Percentiles rank a stretch among this genome's conserved stretches.
phyloP scores from a whole-genome alignment of 2,888 invertebrate species.

The Malthinus seriepunctatus region DNA sequence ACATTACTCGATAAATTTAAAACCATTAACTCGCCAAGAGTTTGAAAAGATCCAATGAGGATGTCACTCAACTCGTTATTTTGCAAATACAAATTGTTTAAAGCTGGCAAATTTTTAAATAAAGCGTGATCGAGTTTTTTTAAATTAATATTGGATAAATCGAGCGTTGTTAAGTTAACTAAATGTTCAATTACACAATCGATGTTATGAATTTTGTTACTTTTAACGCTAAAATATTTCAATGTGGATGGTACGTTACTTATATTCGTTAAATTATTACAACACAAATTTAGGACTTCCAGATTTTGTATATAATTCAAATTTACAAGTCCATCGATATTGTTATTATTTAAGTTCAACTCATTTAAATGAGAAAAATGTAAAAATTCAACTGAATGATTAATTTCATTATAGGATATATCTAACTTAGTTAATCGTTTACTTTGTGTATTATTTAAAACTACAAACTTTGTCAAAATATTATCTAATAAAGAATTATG shows the following conservation, averaged over 20 bases:
- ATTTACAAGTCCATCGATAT: not conserved
- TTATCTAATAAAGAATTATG: not conserved
- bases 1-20: constrained; percentile 6
- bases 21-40: not conserved
- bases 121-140: not conserved
- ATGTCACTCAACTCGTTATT: constrained; percentile 2
- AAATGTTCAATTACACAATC: no score
- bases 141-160: constrained; percentile 5
- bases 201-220: not conserved
- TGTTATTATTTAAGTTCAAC: constrained; percentile 5
- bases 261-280: constrained; percentile 1
- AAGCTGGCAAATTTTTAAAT: not conserved
- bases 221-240: not conserved
- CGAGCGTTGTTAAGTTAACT: not conserved
- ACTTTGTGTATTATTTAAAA: no score
- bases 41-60: constrained; percentile 4
- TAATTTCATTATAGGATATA: not conserved
- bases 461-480: not conserved
- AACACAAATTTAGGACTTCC: not conserved
- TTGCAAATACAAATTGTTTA: not conserved
- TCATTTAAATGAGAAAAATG: not conserved
- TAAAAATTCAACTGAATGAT: not conserved
- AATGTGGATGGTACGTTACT: not conserved
- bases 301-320: not conserved
- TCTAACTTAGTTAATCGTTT: not conserved